A percentile compares a stretch with the other conserved stretches of the same genome.
Conservation (phyloP, 2,888 invertebrate species). For the Junonia oenone region DNA sequence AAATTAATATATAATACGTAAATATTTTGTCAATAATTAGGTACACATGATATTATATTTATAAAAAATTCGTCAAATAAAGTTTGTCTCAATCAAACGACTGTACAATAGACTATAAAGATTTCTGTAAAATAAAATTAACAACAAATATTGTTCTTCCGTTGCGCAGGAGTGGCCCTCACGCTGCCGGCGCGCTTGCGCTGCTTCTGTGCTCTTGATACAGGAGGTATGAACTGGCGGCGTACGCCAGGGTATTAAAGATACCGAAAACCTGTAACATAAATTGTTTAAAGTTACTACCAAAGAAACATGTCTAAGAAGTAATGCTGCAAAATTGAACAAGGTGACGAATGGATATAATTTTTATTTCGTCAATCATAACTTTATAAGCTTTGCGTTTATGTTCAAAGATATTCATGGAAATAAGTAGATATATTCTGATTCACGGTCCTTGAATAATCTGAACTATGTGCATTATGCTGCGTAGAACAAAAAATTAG, state of each 20-base stretch:
- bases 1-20: slow-evolving; percentile 2
- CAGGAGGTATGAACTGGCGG: slow-evolving; percentile 86
- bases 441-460: no score
- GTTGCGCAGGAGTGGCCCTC: slow-evolving; percentile 24
- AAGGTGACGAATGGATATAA: no score
- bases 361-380: no score
- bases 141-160: slow-evolving; percentile 35
- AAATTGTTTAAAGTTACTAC: not conserved
- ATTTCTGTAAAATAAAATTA: slow-evolving; percentile 30
- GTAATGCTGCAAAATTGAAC: no score
- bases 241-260: slow-evolving; percentile 89
- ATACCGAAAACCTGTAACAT: slow-evolving; percentile 86
- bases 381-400: no score
- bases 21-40: slow-evolving; percentile 3
- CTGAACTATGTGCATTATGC: no score
- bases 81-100: slow-evolving; percentile 20
- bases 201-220: slow-evolving; percentile 84
- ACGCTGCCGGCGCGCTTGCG: slow-evolving; percentile 34
- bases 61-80: slow-evolving; percentile 24
- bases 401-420: no score
- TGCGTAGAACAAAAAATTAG: no score
- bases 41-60: not conserved
- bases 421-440: no score
- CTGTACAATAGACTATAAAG: slow-evolving; percentile 30
- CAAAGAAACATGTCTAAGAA: no score